Evolutionary conservation across 2,888 invertebrate genomes (phyloP).

Genomic region (Bimastos eiseni): DNA sequence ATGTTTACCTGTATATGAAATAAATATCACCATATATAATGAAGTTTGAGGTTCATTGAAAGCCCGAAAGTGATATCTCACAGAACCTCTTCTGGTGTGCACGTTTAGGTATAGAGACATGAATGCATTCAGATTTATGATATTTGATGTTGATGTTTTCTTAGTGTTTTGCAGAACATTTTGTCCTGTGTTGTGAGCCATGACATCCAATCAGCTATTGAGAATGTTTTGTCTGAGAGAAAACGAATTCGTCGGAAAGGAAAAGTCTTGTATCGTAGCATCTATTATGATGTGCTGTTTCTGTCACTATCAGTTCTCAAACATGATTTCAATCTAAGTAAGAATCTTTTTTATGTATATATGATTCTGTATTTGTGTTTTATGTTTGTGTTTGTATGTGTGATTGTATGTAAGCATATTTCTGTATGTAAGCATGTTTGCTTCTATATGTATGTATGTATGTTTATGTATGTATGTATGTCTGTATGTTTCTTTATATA

Average conservation of each 20-base stretch:
- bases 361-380: neutral
- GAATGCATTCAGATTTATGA: neutral
- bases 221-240: constrained; percentile 30
- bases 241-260: neutral
- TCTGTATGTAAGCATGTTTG: too few relatives aligned
- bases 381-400: too few relatives aligned
- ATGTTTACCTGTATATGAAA: too few relatives aligned
- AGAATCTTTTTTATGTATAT: neutral
- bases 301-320: constrained; percentile 27
- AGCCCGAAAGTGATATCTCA: too few relatives aligned
- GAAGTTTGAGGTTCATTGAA: too few relatives aligned
- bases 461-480: too few relatives aligned
- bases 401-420: too few relatives aligned
- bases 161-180: constrained; percentile 30
- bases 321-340: neutral
- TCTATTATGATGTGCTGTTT: constrained; percentile 34
- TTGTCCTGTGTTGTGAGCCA: constrained; percentile 8
- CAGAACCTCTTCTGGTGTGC: neutral
- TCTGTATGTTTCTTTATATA: too few relatives aligned
- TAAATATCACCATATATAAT: too few relatives aligned
- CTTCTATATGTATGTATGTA: too few relatives aligned
- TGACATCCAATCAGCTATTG: constrained; percentile 26
- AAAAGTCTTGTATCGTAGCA: constrained; percentile 24
- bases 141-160: neutral
- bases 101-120: neutral